phyloP scores from a whole-genome alignment of 2,113 vertebrate species.

The Dasyornis broadbenti region DNA sequence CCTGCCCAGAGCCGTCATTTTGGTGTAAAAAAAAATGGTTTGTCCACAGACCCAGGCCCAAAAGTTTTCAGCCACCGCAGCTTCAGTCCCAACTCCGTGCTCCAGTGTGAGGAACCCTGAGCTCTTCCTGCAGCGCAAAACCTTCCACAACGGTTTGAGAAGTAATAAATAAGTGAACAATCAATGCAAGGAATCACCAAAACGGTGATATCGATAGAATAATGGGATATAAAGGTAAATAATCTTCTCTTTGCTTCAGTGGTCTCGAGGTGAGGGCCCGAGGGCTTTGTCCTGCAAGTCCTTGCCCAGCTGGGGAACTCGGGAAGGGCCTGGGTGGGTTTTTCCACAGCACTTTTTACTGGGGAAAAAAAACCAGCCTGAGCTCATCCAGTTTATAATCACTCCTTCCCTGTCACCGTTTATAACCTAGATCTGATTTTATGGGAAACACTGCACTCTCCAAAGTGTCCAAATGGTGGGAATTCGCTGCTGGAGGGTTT shows the following conservation, averaged over 20 bases:
- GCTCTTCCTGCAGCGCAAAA: not conserved
- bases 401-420: not conserved
- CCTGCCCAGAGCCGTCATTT: accelerated
- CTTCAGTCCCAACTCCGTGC: accelerated
- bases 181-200: not conserved
- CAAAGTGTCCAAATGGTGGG: not conserved
- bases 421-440: not conserved
- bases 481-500: not conserved
- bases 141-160: not conserved
- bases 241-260: not conserved
- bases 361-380: not conserved
- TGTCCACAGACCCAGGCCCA: not conserved
- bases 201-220: not conserved
- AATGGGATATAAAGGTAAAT: not conserved
- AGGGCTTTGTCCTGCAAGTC: not conserved
- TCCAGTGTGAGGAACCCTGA: not conserved
- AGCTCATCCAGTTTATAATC: not conserved
- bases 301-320: not conserved
- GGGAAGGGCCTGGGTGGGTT: not conserved
- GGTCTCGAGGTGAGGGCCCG: not conserved
- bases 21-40: accelerated
- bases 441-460: not conserved
- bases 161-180: not conserved
- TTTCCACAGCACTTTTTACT: not conserved
- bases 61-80: not conserved